phyloP scores from a whole-genome alignment of 2,888 invertebrate species.

The Lordiphosa andalusiaca region DNA sequence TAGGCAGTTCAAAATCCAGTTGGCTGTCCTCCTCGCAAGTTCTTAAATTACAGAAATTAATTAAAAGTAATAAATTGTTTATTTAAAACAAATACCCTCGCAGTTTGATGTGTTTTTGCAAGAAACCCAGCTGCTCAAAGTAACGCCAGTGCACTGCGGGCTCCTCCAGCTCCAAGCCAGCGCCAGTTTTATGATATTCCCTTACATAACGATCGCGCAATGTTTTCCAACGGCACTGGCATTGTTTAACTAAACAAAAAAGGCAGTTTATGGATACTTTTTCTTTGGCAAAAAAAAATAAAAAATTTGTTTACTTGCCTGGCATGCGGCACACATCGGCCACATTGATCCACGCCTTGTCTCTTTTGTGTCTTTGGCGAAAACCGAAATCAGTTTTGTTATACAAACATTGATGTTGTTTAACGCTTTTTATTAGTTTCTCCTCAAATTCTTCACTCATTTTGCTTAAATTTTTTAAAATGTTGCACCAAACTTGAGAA shows the following conservation, averaged over 20 bases:
- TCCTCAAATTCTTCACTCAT: constrained; percentile 10
- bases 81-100: constrained; percentile 2
- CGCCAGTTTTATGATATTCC: constrained; percentile 10
- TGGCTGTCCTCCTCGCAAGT: too few relatives aligned
- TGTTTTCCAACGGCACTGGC: constrained; percentile 35
- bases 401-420: constrained; percentile 32
- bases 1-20: too few relatives aligned
- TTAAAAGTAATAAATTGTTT: too few relatives aligned
- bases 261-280: constrained; percentile 5
- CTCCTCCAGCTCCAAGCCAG: constrained; percentile 5
- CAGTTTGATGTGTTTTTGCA: constrained; percentile 24
- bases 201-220: constrained; percentile 44
- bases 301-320: neutral
- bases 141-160: neutral
- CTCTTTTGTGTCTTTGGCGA: constrained; percentile 11
- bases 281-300: too few relatives aligned
- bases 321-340: constrained; percentile 25
- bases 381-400: constrained; percentile 21
- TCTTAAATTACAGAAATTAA: too few relatives aligned
- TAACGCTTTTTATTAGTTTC: constrained; percentile 26
- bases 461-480: neutral
- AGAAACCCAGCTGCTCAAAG: constrained; percentile 23
- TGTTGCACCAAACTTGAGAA: neutral
- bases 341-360: constrained; percentile 32
- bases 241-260: constrained; percentile 17